Evolutionary conservation across 2,797 vertebrate species (phyloP), one percentile per base, ranked within the genome.

Genomic region (Cuculus canorus): DNA sequence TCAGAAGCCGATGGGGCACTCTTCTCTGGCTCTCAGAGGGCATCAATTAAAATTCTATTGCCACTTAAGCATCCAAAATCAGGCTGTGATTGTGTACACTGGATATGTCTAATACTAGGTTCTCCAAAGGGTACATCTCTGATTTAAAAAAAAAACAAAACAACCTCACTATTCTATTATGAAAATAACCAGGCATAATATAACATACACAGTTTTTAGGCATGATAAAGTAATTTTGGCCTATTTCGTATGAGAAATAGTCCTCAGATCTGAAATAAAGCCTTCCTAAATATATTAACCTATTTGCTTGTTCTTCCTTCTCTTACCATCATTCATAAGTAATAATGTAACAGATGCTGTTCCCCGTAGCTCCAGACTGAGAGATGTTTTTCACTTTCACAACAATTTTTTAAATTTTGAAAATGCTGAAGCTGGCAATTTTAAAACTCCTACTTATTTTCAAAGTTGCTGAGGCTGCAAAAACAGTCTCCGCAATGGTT

Each of bases 241-340:
- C 80, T 96, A 86, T 95, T 96, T 95, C 86, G 57, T 78, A 76
- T 72, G 52, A 86, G 77, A 95, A 96, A 95, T 94, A 96, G 75
- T 87, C 68, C 37, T 10, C 92, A 94, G 85, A 95, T 95, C 69
- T 88, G 92, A 93, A 96, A 93, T 45, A 87, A 95, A 96, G 63
- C 76, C 82, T 83, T 90, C 76, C 71, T 81, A 95, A 95, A 96
- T 94, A 88, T 50, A 91, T 9, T 2, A 91, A 66, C 5, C 0
- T 82, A 2, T 13, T 75, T 89, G 64, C 65, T 59, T 37, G 35
- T 50, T 77, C 63, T 95, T 92, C 88, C 86, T 77, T 82, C 61
- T 47, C 28, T 5, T 39, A 50, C 23, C 60, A 65, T 92, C 54
- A 82, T 71, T 94, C 35, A 4, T 85, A 93, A 87, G 50, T 69